These are phyloP conservation scores for Tachyglossus aculeatus DNA, from an alignment of 2,797 vertebrate species.

Conservation along the genomic window DNA sequence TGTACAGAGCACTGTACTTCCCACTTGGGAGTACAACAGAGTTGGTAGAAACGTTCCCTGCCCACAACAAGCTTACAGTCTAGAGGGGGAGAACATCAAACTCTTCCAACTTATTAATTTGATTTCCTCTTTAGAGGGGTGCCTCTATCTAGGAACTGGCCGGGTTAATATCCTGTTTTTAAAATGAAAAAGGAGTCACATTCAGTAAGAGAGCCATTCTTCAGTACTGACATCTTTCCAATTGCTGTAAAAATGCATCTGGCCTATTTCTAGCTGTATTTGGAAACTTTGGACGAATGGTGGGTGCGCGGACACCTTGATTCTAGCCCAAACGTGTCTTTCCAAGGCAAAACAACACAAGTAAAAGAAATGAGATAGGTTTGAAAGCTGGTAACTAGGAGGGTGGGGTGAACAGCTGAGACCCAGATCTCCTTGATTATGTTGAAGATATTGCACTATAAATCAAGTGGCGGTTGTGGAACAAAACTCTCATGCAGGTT, in stretches of 20 bases:
- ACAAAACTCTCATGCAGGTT: not conserved
- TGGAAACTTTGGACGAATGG: slow-evolving; percentile 37
- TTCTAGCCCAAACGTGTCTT: slow-evolving; percentile 43
- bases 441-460: not conserved
- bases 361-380: not conserved
- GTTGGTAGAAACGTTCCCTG: no score
- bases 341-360: slow-evolving; percentile 41
- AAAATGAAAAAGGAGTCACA: slow-evolving; percentile 45
- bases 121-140: no score
- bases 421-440: not conserved
- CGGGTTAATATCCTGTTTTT: slow-evolving; percentile 38
- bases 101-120: no score
- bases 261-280: slow-evolving; percentile 46
- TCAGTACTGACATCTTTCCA: slow-evolving; percentile 1
- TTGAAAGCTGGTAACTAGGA: slow-evolving; percentile 38
- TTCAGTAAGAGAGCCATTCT: slow-evolving; percentile 35
- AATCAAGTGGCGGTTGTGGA: not conserved
- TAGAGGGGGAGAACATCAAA: no score
- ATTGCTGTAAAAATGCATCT: slow-evolving; percentile 55
- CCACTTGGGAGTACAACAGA: no score
- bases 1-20: no score
- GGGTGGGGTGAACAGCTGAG: not conserved
- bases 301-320: slow-evolving; percentile 38
- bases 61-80: no score
- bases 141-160: slow-evolving; percentile 40